Conservation (phyloP, 2,888 invertebrate genomes). For the Laothoe populi region DNA sequence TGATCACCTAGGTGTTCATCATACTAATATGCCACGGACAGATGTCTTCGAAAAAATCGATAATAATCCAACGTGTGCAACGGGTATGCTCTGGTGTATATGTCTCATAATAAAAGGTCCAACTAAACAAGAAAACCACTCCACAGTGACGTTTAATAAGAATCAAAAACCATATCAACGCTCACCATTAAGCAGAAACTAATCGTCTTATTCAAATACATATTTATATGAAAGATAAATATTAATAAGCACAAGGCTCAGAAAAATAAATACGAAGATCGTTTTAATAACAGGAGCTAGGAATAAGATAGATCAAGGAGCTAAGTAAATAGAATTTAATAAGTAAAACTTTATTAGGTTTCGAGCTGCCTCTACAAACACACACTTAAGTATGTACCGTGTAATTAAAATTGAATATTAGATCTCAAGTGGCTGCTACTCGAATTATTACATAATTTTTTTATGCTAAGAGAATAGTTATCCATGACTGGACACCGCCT, state of each 20-base stretch:
- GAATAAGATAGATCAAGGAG: slow-evolving; percentile 15
- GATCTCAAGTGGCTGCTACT: not conserved
- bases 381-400: not conserved
- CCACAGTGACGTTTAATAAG: not conserved
- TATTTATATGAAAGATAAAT: slow-evolving; percentile 19
- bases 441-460: no score
- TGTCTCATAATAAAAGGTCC: no score
- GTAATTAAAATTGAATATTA: slow-evolving; percentile 3
- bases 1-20: no score
- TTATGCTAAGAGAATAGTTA: no score
- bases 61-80: no score
- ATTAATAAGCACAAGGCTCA: slow-evolving; percentile 15
- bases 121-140: not conserved
- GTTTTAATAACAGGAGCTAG: slow-evolving; percentile 18
- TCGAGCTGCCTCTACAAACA: slow-evolving; percentile 14
- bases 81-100: no score
- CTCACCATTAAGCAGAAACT: not conserved
- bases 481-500: no score
- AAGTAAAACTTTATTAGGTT: slow-evolving; percentile 11
- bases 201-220: no score
- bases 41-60: no score
- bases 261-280: slow-evolving; percentile 16
- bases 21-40: no score
- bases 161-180: no score
- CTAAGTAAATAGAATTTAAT: slow-evolving; percentile 16